phyloP scores from a whole-genome alignment of 2,888 invertebrate species.

The Volucella inanis region DNA sequence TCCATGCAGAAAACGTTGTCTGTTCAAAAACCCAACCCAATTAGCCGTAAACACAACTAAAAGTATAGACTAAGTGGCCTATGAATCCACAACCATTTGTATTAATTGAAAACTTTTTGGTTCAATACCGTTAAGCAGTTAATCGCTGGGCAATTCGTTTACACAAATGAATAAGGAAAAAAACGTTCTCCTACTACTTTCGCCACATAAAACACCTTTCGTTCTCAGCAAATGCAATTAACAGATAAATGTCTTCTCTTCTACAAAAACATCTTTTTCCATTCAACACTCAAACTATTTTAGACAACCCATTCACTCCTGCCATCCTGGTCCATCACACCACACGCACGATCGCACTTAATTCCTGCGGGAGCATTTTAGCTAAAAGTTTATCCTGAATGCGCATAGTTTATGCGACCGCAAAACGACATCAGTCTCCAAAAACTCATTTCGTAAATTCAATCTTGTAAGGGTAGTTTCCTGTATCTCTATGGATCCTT shows the following conservation, averaged over 20 bases:
- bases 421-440: constrained; percentile 41
- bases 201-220: background rate
- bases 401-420: constrained; percentile 66
- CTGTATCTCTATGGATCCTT: background rate
- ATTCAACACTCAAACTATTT: constrained; percentile 35
- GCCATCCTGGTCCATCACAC: background rate
- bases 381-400: constrained; percentile 54
- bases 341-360: constrained; percentile 52
- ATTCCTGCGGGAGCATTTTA: constrained; percentile 31
- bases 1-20: no score
- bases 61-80: background rate
- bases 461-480: constrained; percentile 3
- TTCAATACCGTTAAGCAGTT: constrained; percentile 47
- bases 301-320: constrained; percentile 39
- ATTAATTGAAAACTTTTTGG: constrained; percentile 13
- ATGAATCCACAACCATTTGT: constrained; percentile 17
- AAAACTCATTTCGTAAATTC: constrained; percentile 49
- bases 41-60: no score
- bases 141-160: constrained; percentile 44
- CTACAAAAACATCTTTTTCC: background rate
- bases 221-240: constrained; percentile 20
- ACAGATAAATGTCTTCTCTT: constrained; percentile 16
- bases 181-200: background rate
- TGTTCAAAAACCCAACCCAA: no score
- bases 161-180: background rate